Percentiles rank a stretch among this genome's conserved stretches.
These are phyloP conservation scores for Myotis vivesi DNA, from an alignment of 2,797 vertebrate genomes.

Conservation along the genomic window DNA sequence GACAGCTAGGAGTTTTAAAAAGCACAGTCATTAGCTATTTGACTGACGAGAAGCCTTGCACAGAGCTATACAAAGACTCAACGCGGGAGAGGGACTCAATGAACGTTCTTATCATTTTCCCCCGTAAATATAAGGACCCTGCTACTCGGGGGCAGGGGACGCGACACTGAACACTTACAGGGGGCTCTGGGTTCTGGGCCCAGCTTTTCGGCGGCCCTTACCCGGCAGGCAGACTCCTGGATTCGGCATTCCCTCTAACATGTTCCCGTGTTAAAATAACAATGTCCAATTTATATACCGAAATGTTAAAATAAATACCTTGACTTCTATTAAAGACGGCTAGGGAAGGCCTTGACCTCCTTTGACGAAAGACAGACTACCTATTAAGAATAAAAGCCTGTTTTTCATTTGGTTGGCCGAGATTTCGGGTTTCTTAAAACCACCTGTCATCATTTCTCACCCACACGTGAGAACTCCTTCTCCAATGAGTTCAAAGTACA, in stretches of 20 bases:
- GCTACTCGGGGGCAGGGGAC: background rate
- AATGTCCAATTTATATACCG: background rate
- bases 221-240: background rate
- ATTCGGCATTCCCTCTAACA: background rate
- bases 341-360: background rate
- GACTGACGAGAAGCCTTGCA: conserved; percentile 44
- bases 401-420: conserved; percentile 1
- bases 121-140: background rate
- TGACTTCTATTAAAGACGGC: conserved; percentile 23
- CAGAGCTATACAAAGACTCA: conserved; percentile 70
- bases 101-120: background rate
- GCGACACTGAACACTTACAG: background rate
- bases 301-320: conserved; percentile 30
- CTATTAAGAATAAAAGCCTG: background rate
- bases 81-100: conserved; percentile 1
- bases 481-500: background rate
- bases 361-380: conserved; percentile 44
- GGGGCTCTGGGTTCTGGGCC: background rate
- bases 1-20: conserved; percentile 80
- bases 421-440: conserved; percentile 18
- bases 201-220: background rate
- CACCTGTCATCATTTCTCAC: conserved; percentile 10
- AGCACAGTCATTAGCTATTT: conserved; percentile 77
- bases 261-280: background rate
- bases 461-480: background rate